Conservation (phyloP, 92 coral and sea anemone species). For the Heteractis magnifica region DNA sequence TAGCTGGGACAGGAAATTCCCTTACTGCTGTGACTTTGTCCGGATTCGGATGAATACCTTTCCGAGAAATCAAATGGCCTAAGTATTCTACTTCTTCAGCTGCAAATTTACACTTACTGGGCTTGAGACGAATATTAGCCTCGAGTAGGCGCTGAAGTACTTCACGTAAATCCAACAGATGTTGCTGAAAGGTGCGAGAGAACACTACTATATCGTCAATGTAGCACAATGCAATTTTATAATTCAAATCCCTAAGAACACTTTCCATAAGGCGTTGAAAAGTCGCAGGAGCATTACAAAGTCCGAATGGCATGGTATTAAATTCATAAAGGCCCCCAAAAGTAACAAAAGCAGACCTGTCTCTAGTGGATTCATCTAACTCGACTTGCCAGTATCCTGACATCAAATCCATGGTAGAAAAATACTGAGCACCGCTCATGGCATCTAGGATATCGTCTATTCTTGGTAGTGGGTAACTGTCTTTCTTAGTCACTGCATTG, state of each 20-base stretch:
- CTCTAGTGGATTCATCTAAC: background rate
- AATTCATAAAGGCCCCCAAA: slow-evolving; percentile 8
- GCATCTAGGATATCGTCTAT: slow-evolving; percentile 10
- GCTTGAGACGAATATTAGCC: slow-evolving; percentile 30
- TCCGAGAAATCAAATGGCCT: slow-evolving; percentile 48
- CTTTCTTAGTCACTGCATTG: slow-evolving; percentile 12
- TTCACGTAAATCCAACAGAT: slow-evolving; percentile 30
- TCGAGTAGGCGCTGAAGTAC: slow-evolving; percentile 46
- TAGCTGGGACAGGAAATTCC: slow-evolving; percentile 45
- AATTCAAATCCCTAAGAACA: slow-evolving; percentile 12
- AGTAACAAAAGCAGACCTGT: background rate
- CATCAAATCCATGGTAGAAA: slow-evolving; percentile 7
- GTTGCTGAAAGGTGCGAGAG: slow-evolving; percentile 42
- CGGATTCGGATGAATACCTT: slow-evolving; percentile 58
- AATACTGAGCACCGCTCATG: background rate
- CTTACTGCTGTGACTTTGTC: slow-evolving; percentile 48
- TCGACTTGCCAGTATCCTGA: slow-evolving; percentile 12
- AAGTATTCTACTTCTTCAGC: slow-evolving; percentile 38
- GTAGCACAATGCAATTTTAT: too few relatives aligned
- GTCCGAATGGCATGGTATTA: slow-evolving; percentile 16
- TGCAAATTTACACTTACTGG: slow-evolving; percentile 37
- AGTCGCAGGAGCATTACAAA: too few relatives aligned
- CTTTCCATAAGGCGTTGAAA: too few relatives aligned
- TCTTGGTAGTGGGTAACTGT: slow-evolving; percentile 22
- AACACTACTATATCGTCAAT: slow-evolving; percentile 31